Percentiles rank a stretch among this genome's conserved stretches.
Evolutionary conservation across 2,888 invertebrate species (phyloP).

Genomic region (Hirtodrosophila cameraria): DNA sequence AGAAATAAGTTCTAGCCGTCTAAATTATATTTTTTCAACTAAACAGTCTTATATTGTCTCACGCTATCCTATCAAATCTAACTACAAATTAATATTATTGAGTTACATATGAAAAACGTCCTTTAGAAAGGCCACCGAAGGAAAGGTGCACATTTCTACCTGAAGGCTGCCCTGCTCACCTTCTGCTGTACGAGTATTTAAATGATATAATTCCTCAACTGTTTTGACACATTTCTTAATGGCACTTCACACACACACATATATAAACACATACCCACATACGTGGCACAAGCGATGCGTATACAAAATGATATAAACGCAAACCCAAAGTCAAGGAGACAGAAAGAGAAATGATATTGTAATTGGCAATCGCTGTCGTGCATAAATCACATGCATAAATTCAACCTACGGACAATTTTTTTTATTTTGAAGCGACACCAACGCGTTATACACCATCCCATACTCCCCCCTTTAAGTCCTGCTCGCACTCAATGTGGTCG

Average conservation of each 20-base stretch:
- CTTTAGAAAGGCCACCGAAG: too few relatives aligned
- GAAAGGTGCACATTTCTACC: conserved; percentile 5
- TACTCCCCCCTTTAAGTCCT: background rate
- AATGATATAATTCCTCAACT: conserved; percentile 74
- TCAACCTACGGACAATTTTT: conserved; percentile 73
- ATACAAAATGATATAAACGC: conserved; percentile 43
- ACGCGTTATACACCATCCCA: conserved; percentile 30
- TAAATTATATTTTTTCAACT: too few relatives aligned
- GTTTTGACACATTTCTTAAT: conserved; percentile 79
- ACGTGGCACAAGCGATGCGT: conserved; percentile 10
- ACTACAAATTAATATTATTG: too few relatives aligned
- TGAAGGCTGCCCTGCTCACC: conserved; percentile 10
- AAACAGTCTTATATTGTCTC: too few relatives aligned
- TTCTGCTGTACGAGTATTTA: conserved; percentile 28
- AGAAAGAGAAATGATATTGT: conserved; percentile 79
- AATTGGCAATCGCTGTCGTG: conserved; percentile 80
- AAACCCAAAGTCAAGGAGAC: conserved; percentile 53
- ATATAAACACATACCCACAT: conserved; percentile 6
- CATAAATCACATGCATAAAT: conserved; percentile 79
- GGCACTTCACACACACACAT: conserved; percentile 58
- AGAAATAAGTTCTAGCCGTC: too few relatives aligned
- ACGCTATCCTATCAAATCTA: too few relatives aligned
- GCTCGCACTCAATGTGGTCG: conserved; percentile 44
- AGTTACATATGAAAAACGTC: too few relatives aligned
- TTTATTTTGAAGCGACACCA: conserved; percentile 64